Conservation (phyloP, 2,888 invertebrate genomes). For the Heliconius sara region DNA sequence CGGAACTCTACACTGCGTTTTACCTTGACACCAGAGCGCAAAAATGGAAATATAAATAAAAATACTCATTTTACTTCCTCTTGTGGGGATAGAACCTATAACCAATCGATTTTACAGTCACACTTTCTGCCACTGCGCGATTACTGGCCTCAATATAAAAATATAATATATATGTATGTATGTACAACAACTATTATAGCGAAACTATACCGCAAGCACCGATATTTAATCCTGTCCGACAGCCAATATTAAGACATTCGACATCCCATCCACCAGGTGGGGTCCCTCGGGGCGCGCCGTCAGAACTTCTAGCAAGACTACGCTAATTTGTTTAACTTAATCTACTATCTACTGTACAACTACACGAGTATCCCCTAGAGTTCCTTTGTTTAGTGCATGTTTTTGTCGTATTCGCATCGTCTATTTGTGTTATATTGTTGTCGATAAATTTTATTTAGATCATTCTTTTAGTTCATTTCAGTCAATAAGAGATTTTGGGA, state of each 20-base stretch:
- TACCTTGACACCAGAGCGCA: too few species aligned
- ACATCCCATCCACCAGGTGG: slow-evolving; percentile 44
- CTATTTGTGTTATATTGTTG: neutral
- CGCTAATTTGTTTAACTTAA: slow-evolving; percentile 38
- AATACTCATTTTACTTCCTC: too few species aligned
- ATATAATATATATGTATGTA: neutral
- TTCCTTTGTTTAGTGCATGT: slow-evolving; percentile 8
- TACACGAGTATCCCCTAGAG: neutral
- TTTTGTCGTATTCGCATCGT: neutral
- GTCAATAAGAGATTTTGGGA: too few species aligned
- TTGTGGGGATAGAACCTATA: too few species aligned
- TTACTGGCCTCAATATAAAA: neutral
- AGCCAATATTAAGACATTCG: slow-evolving; percentile 42
- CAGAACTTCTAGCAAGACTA: slow-evolving; percentile 43
- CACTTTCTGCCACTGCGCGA: too few species aligned
- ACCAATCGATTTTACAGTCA: too few species aligned
- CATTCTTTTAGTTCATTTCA: neutral
- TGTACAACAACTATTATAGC: neutral
- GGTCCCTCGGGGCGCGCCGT: slow-evolving; percentile 37
- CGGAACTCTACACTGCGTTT: too few species aligned
- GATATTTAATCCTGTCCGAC: slow-evolving; percentile 24
- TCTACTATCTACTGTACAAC: neutral
- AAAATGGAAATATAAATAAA: too few species aligned
- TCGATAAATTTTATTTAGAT: neutral
- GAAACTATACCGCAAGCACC: slow-evolving; percentile 26